These are phyloP conservation scores for Etheostoma cragini DNA, from an alignment of 2,113 vertebrate genomes.

Conservation along the genomic window DNA sequence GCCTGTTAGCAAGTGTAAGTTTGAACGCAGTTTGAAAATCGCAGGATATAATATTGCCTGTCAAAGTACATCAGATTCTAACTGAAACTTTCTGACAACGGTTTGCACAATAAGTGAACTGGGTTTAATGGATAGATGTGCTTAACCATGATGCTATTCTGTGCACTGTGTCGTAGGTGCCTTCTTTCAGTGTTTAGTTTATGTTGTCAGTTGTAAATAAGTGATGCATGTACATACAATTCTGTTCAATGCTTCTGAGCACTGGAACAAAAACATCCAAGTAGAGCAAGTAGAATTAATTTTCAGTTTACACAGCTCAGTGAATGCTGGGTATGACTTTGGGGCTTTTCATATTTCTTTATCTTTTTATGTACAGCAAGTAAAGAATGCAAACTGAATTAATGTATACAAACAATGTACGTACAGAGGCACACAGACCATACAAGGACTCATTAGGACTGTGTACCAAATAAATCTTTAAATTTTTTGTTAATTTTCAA, in stretches of 20 bases:
- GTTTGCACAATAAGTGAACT: slow-evolving; percentile 1
- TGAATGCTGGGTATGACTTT: not conserved
- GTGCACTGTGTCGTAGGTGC: not conserved
- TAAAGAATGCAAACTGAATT: not conserved
- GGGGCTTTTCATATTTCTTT: not conserved
- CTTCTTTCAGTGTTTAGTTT: slow-evolving; percentile 14
- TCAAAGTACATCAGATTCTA: slow-evolving; percentile 4
- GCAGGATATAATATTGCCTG: slow-evolving; percentile 24
- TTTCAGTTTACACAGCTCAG: slow-evolving; percentile 7
- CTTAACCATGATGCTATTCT: not conserved
- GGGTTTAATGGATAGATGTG: not conserved
- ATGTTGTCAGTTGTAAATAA: slow-evolving; percentile 36
- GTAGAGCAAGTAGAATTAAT: slow-evolving; percentile 21
- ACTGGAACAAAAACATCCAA: slow-evolving; percentile 35
- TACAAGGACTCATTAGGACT: not conserved
- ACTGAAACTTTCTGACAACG: slow-evolving; percentile 17
- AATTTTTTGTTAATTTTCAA: not conserved
- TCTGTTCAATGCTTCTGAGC: not conserved
- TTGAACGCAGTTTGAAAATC: slow-evolving; percentile 40
- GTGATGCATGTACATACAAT: slow-evolving; percentile 9
- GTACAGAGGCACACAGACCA: not conserved
- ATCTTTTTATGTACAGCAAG: not conserved
- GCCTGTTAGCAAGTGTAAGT: slow-evolving; percentile 28
- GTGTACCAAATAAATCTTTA: not conserved
- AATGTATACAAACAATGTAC: not conserved